A percentile compares a stretch with the other conserved stretches of the same genome.
phyloP scores from a whole-genome alignment of 2,888 invertebrate species.

The Germaria angustata region DNA sequence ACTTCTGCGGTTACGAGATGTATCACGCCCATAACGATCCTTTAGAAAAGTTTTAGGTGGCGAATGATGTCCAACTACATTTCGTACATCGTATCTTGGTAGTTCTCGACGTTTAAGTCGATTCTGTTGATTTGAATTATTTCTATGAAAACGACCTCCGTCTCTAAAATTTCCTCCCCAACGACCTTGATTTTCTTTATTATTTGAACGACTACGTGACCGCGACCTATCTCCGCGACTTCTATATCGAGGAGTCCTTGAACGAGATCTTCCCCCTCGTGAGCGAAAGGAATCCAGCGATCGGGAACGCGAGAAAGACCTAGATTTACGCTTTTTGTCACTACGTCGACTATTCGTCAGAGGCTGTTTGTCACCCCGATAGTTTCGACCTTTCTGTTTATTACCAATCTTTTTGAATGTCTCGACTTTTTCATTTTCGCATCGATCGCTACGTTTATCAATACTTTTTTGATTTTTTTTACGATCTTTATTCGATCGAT shows the following conservation, averaged over 20 bases:
- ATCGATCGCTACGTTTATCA: conserved; percentile 70
- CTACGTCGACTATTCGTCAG: conserved; percentile 67
- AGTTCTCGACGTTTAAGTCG: conserved; percentile 87
- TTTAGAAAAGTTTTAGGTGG: conserved; percentile 74
- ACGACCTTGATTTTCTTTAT: conserved; percentile 75
- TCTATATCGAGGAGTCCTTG: conserved; percentile 60
- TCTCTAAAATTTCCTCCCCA: conserved; percentile 66
- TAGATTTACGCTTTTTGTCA: conserved; percentile 42
- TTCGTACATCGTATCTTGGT: conserved; percentile 90
- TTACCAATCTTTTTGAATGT: conserved; percentile 90
- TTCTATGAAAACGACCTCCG: conserved; percentile 50
- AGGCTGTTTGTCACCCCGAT: conserved; percentile 84
- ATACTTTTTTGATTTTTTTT: conserved; percentile 59
- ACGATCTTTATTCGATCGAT: conserved; percentile 59
- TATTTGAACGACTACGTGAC: conserved; percentile 71
- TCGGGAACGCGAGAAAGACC: conserved; percentile 60
- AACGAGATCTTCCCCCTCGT: conserved; percentile 61
- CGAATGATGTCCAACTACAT: conserved; percentile 83
- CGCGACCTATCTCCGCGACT: conserved; percentile 57
- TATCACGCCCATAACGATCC: conserved; percentile 79
- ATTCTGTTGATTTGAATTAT: conserved; percentile 21
- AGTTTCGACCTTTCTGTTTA: conserved; percentile 88
- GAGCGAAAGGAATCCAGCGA: conserved; percentile 60
- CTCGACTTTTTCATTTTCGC: conserved; percentile 80
- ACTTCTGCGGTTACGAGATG: conserved; percentile 83